These are phyloP conservation scores for Thinocorus orbignyianus DNA, from an alignment of 2,113 vertebrate species.

Conservation along the genomic window DNA sequence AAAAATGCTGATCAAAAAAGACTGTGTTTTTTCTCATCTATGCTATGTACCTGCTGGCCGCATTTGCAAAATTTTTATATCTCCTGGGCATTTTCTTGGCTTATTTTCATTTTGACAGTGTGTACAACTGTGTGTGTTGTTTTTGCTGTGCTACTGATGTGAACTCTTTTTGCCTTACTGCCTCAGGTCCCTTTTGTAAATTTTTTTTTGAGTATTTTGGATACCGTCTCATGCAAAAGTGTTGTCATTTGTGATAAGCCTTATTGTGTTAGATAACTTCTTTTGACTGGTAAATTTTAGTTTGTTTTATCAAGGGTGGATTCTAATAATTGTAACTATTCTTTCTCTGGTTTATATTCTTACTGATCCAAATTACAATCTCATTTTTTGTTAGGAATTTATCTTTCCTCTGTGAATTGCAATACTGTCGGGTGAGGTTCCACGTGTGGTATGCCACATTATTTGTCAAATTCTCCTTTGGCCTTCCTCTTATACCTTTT, in stretches of 20 bases:
- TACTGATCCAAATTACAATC: not conserved
- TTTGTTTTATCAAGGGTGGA: not conserved
- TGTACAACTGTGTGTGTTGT: not conserved
- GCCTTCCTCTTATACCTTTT: not conserved
- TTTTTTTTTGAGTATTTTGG: not conserved
- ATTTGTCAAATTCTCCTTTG: not conserved
- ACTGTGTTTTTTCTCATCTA: not conserved
- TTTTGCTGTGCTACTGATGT: slow-evolving; percentile 23
- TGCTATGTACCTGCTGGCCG: not conserved
- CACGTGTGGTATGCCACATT: not conserved
- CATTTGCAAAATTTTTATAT: not conserved
- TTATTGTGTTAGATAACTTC: not conserved
- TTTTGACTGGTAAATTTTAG: not conserved
- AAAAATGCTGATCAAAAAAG: not conserved
- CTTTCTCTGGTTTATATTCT: not conserved
- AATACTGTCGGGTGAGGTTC: not conserved
- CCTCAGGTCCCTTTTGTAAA: not conserved
- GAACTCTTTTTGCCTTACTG: slow-evolving; percentile 4
- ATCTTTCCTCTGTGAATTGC: not conserved
- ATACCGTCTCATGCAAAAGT: not conserved
- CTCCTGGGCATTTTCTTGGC: slow-evolving; percentile 19
- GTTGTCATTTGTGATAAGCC: not conserved
- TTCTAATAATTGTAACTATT: not conserved
- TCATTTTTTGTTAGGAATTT: not conserved
- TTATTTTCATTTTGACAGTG: slow-evolving; percentile 34